Evolutionary conservation across 2,113 vertebrate genomes (phyloP).

Genomic region (Psittacula cyanocephala): DNA sequence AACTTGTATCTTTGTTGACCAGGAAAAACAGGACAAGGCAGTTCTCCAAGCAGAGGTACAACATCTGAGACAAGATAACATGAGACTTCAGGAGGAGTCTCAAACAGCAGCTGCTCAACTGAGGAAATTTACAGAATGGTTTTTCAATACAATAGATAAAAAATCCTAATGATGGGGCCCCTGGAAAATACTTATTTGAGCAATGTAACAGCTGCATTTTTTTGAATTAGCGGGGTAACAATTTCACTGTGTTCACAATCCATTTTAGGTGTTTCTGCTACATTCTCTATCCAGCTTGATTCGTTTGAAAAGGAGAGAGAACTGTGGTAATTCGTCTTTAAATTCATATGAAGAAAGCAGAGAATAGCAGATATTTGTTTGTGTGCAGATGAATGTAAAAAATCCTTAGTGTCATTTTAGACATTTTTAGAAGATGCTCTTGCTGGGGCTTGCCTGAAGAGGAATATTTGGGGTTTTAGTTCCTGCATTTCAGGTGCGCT

Average conservation of each 20-base stretch:
- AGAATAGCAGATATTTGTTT: constrained; percentile 56
- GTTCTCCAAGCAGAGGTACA: constrained; percentile 94
- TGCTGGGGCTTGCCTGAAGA: constrained; percentile 51
- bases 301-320: constrained; percentile 42
- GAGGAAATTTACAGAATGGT: constrained; percentile 97
- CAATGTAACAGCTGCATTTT: constrained; percentile 16
- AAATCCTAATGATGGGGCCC: constrained; percentile 72
- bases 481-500: constrained; percentile 60
- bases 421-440: constrained; percentile 66
- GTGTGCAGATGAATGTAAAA: constrained; percentile 84
- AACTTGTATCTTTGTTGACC: constrained; percentile 25
- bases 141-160: constrained; percentile 94
- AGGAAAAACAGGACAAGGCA: constrained; percentile 98
- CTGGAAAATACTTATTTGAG: background rate
- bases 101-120: constrained; percentile 92
- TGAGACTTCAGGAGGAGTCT: constrained; percentile 94
- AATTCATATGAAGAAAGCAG: constrained; percentile 29
- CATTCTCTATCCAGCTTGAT: constrained; percentile 36
- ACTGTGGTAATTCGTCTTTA: background rate
- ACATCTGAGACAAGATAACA: constrained; percentile 93
- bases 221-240: constrained; percentile 33
- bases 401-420: constrained; percentile 67
- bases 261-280: constrained; percentile 58
- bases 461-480: constrained; percentile 29
- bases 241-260: constrained; percentile 64